A percentile compares a stretch with the other conserved stretches of the same genome.
phyloP scores from a whole-genome alignment of 2,888 invertebrate genomes.

The Phanerotoma sp. region DNA sequence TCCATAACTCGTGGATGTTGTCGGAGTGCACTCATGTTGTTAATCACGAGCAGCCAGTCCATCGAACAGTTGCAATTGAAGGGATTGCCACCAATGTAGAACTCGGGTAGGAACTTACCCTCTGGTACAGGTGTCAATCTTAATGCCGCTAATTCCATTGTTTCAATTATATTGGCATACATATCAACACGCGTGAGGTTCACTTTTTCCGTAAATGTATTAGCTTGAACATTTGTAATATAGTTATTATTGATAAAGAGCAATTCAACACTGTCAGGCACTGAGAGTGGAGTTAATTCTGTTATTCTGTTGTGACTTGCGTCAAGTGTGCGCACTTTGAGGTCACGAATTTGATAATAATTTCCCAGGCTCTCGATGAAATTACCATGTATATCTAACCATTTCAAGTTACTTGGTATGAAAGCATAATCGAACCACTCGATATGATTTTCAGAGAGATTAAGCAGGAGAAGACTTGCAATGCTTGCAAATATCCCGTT shows the following conservation, averaged over 20 bases:
- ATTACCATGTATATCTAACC: constrained; percentile 89
- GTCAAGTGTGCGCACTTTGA: constrained; percentile 77
- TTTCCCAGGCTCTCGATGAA: constrained; percentile 85
- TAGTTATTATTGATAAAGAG: constrained; percentile 89
- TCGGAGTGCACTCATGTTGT: constrained; percentile 78
- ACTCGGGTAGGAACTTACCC: constrained; percentile 78
- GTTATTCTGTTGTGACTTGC: constrained; percentile 87
- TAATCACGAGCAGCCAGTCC: constrained; percentile 92
- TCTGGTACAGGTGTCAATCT: constrained; percentile 73
- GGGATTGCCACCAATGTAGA: constrained; percentile 90
- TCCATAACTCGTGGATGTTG: constrained; percentile 90
- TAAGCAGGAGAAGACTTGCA: constrained; percentile 82
- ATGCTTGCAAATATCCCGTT: constrained; percentile 87
- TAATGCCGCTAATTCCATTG: constrained; percentile 78
- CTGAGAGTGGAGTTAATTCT: constrained; percentile 79
- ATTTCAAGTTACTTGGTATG: constrained; percentile 84
- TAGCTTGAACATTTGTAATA: constrained; percentile 76
- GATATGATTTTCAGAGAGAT: constrained; percentile 87
- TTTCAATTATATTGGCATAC: constrained; percentile 84
- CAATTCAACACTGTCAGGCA: constrained; percentile 85
- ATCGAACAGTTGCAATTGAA: constrained; percentile 94
- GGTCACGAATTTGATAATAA: constrained; percentile 74
- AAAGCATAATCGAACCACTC: constrained; percentile 94
- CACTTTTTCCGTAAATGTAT: constrained; percentile 83
- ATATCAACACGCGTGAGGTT: constrained; percentile 85